These are phyloP conservation scores for Formica exsecta DNA, from an alignment of 1,140 invertebrate genomes.

Conservation along the genomic window DNA sequence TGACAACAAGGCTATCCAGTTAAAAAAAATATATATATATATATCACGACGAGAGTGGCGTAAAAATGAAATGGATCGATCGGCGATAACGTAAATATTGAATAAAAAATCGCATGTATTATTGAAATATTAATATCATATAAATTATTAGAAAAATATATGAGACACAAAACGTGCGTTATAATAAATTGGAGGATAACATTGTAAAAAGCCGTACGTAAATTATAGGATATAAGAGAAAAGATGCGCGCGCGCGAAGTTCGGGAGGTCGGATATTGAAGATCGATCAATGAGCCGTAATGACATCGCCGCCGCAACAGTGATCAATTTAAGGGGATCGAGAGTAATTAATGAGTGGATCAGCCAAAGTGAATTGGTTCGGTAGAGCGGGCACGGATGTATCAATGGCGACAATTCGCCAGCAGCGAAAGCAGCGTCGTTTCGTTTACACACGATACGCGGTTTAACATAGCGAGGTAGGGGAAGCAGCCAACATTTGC, in stretches of 20 bases:
- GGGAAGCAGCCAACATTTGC: slow-evolving; percentile 61
- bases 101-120: background rate
- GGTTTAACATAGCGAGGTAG: slow-evolving; percentile 41
- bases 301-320: slow-evolving; percentile 64
- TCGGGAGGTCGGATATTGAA: background rate
- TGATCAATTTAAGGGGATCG: slow-evolving; percentile 70
- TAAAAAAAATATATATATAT: slow-evolving; percentile 64
- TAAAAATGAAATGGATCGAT: background rate
- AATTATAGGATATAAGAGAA: slow-evolving; percentile 20
- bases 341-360: slow-evolving; percentile 76
- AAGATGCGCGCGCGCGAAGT: background rate
- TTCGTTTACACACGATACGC: slow-evolving; percentile 72
- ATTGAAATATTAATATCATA: background rate
- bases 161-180: background rate
- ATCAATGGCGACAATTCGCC: slow-evolving; percentile 71
- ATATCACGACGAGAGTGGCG: too few species aligned
- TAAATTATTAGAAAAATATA: background rate
- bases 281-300: slow-evolving; percentile 69
- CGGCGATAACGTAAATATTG: background rate
- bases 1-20: slow-evolving; percentile 92
- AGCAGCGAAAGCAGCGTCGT: slow-evolving; percentile 70
- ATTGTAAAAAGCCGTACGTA: background rate
- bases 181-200: background rate
- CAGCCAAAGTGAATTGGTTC: slow-evolving; percentile 63
- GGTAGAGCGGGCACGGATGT: slow-evolving; percentile 50